A percentile compares a stretch with the other conserved stretches of the same genome.
Evolutionary conservation across 2,888 invertebrate species (phyloP).

Genomic region (Andrena praecox): DNA sequence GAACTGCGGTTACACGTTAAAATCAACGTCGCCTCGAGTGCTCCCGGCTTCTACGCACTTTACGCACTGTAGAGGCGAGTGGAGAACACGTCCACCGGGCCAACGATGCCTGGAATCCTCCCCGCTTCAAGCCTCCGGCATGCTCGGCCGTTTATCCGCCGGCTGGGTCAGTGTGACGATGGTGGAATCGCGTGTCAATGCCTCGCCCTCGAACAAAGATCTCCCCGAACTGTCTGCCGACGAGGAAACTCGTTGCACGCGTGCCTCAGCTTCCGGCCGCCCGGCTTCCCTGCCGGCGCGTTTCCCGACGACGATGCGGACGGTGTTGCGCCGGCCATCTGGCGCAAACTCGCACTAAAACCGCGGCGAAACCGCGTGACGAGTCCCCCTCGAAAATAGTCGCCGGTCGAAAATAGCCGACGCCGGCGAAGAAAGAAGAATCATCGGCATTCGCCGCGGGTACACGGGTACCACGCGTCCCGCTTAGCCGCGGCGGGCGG

Average conservation of each 20-base stretch:
- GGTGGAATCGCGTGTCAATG: no score
- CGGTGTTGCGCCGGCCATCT: slow-evolving; percentile 79
- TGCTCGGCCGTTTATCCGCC: not conserved
- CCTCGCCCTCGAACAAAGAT: not conserved
- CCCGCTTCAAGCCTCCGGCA: not conserved
- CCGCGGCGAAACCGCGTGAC: slow-evolving; percentile 81
- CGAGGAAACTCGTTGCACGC: slow-evolving; percentile 31
- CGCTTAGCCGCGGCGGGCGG: slow-evolving; percentile 45
- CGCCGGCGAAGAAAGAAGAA: slow-evolving; percentile 78
- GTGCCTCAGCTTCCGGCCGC: slow-evolving; percentile 48
- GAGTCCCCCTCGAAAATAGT: slow-evolving; percentile 82
- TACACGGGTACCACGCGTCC: slow-evolving; percentile 57
- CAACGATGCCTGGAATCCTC: slow-evolving; percentile 4
- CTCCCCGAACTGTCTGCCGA: not conserved
- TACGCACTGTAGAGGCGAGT: not conserved
- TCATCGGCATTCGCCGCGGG: slow-evolving; percentile 72
- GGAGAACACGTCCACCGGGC: not conserved
- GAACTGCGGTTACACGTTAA: not conserved
- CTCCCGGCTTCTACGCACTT: not conserved
- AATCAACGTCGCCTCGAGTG: no score
- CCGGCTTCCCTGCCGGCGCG: slow-evolving; percentile 59
- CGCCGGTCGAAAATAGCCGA: slow-evolving; percentile 82
- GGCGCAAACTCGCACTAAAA: slow-evolving; percentile 81
- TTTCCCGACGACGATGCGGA: slow-evolving; percentile 63
- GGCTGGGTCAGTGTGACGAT: not conserved